A percentile compares a stretch with the other conserved stretches of the same genome.
Evolutionary conservation across 2,113 vertebrate genomes (phyloP).

Genomic region (Hymenochirus boettgeri): DNA sequence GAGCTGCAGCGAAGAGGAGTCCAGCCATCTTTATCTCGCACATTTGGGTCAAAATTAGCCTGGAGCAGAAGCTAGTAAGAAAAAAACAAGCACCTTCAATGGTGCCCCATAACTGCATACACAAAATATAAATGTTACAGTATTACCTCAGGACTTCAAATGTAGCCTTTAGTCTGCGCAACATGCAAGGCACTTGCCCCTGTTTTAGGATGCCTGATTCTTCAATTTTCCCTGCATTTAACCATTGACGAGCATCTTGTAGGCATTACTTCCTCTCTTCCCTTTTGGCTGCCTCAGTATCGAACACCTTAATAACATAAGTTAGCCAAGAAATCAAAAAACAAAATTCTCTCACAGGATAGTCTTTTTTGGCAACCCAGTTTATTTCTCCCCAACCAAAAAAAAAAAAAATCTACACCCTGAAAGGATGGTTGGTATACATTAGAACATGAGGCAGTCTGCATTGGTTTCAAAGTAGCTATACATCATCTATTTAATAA

Average conservation of each 20-base stretch:
- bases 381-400: no score
- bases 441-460: no score
- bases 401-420: no score
- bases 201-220: slow-evolving; percentile 69
- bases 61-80: slow-evolving; percentile 73
- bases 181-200: slow-evolving; percentile 84
- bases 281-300: slow-evolving; percentile 74
- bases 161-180: slow-evolving; percentile 84
- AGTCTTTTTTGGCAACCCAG: no score
- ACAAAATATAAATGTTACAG: neutral
- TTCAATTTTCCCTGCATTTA: slow-evolving; percentile 66
- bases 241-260: slow-evolving; percentile 72
- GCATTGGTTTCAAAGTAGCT: no score
- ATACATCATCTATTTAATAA: no score
- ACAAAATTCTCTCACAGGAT: no score
- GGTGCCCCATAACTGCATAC: no score
- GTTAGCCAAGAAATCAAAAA: no score
- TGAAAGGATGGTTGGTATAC: no score
- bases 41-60: slow-evolving; percentile 76
- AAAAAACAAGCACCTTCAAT: neutral
- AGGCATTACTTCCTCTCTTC: slow-evolving; percentile 79
- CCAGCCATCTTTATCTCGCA: slow-evolving; percentile 80
- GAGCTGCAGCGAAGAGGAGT: slow-evolving; percentile 81
- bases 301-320: no score
- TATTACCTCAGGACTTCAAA: slow-evolving; percentile 84